phyloP scores from a whole-genome alignment of 2,113 vertebrate species.

The Choloepus hoffmanni region DNA sequence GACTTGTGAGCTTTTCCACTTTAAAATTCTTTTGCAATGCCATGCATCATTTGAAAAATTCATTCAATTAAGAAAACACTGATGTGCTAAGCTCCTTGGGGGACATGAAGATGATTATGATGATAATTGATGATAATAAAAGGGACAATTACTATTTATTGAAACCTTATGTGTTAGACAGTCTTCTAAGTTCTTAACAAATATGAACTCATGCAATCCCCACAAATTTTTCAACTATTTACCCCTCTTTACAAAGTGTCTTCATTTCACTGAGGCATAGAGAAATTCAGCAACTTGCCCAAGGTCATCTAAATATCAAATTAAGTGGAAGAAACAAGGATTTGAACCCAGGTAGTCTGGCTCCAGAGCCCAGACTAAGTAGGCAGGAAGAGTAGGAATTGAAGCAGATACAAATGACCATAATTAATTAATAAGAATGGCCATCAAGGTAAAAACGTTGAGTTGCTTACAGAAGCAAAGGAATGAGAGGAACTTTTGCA shows the following conservation, averaged over 20 bases:
- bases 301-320: not conserved
- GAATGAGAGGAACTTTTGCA: not conserved
- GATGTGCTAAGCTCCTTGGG: not conserved
- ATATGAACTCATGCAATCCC: not conserved
- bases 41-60: not conserved
- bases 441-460: not conserved
- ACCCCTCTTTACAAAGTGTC: not conserved
- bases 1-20: not conserved
- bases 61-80: not conserved
- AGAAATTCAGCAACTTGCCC: not conserved
- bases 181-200: not conserved
- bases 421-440: not conserved
- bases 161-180: not conserved
- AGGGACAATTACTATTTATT: not conserved
- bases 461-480: not conserved
- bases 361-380: not conserved
- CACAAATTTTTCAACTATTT: not conserved
- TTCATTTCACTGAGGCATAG: not conserved
- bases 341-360: not conserved
- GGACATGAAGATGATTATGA: slow-evolving; percentile 27
- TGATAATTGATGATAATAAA: not conserved
- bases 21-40: slow-evolving; percentile 6
- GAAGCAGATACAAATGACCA: not conserved
- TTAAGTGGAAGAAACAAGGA: not conserved
- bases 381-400: not conserved